Evolutionary conservation across 2,113 vertebrate species (phyloP).

Genomic region (Guaruba guarouba): DNA sequence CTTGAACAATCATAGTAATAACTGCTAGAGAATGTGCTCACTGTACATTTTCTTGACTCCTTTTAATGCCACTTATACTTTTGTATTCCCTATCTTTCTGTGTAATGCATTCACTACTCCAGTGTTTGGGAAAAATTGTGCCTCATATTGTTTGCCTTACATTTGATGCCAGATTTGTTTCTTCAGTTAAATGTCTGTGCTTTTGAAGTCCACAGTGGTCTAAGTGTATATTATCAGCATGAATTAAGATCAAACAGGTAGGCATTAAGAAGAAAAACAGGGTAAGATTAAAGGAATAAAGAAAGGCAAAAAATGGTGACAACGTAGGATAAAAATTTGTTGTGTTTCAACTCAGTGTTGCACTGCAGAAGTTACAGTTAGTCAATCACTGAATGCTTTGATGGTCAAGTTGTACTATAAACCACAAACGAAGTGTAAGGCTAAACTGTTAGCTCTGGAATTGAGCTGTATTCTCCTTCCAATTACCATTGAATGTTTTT

Average conservation of each 20-base stretch:
- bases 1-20: not conserved
- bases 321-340: not conserved
- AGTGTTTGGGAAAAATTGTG: not conserved
- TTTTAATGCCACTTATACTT: not conserved
- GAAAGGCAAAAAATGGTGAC: not conserved
- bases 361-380: not conserved
- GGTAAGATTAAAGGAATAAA: not conserved
- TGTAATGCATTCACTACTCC: not conserved
- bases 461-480: fast-evolving
- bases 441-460: not conserved
- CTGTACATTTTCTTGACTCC: not conserved
- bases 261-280: not conserved
- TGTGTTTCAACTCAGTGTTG: not conserved
- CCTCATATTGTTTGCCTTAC: not conserved
- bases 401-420: not conserved
- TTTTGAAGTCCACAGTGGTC: not conserved
- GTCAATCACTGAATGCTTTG: not conserved
- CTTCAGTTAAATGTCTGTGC: not conserved
- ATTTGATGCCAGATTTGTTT: not conserved
- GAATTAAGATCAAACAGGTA: not conserved
- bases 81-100: not conserved
- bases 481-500: not conserved
- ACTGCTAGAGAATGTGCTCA: fast-evolving
- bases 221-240: not conserved
- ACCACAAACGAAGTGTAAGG: not conserved